Evolutionary conservation across 2,113 vertebrate genomes (phyloP).

Genomic region (Ornithorhynchus anatinus): DNA sequence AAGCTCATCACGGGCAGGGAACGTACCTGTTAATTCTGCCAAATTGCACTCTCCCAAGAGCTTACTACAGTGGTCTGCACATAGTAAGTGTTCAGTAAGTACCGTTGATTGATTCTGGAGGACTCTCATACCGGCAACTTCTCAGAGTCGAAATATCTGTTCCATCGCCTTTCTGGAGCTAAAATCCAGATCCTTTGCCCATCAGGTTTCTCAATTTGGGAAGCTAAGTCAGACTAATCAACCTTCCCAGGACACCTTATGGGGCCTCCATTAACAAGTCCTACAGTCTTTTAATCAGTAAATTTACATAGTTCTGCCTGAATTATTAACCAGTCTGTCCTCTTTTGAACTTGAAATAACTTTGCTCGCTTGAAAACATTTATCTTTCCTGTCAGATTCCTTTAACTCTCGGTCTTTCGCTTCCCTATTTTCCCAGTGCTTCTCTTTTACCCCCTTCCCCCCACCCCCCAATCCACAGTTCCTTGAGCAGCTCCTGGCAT

Average conservation of each 20-base stretch:
- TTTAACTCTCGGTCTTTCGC: not conserved
- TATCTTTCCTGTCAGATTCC: not conserved
- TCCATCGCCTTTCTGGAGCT: not conserved
- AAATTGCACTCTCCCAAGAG: no score
- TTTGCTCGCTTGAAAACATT: not conserved
- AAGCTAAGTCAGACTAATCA: not conserved
- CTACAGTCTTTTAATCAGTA: not conserved
- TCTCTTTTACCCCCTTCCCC: not conserved
- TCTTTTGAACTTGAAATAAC: not conserved
- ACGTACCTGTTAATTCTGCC: no score
- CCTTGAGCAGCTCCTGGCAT: no score
- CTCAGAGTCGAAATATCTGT: not conserved
- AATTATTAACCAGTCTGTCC: not conserved
- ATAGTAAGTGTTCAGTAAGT: no score
- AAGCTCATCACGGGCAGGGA: no score
- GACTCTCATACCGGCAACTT: no score
- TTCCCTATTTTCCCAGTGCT: not conserved
- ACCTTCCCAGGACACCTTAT: not conserved
- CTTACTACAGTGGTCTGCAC: no score
- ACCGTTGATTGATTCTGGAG: no score
- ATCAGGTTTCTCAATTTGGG: not conserved
- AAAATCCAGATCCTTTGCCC: not conserved
- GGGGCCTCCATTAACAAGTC: not conserved
- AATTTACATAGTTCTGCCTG: not conserved
- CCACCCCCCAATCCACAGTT: not conserved